Evolutionary conservation across 2,113 vertebrate species (phyloP), one percentile per base, ranked within the genome.

Genomic region (Picathartes gymnocephalus): DNA sequence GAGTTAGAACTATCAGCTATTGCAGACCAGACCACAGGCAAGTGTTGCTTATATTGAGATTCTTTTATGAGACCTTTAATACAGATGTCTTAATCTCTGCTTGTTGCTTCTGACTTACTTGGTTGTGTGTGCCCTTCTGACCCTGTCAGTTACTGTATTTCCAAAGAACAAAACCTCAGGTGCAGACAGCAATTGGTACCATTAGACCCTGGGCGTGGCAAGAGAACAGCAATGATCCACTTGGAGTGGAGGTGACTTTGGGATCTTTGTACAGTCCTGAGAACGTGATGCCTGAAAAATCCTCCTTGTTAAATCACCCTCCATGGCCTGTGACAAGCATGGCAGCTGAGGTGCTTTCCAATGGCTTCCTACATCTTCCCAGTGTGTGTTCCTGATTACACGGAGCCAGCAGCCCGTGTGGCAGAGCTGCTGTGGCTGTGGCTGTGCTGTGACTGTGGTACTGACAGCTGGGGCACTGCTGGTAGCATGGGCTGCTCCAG

Each of bases 321-420:
- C 25, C 3, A 3, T 23, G 12, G 5, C 18, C 37, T 56, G 28
- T 33, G 50, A 15, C 14, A n/a, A 18, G 13, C 7, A 3, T 11
- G 53, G 73, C 51, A 76, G 74, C 53, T 53, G 66, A 72, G 39
- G 40, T 27, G 47, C 58, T 70, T 84, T n/a, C 71, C 74, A 15
- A 0, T 27, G 45, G 37, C 45, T 37, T 60, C 53, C 56, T 40
- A 0, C 37, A 2, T 12, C 48, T 76, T 40, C 48, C 58, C 57
- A 14, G 50, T 2, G 3, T 10, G 33, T 60, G 48, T 12, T 74
- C 12, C 51, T 54, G 56, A 0, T 35, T 6, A 2, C 10, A 6
- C 10, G 4, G 17, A 60, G 21, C 13, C 24, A 11, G 44, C 4
- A 48, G 51, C 4, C 9, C 0, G 2, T 4, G 56, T 17, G 5